Evolutionary conservation across 2,113 vertebrate genomes (phyloP).

Genomic region (Bambusicola thoracicus): DNA sequence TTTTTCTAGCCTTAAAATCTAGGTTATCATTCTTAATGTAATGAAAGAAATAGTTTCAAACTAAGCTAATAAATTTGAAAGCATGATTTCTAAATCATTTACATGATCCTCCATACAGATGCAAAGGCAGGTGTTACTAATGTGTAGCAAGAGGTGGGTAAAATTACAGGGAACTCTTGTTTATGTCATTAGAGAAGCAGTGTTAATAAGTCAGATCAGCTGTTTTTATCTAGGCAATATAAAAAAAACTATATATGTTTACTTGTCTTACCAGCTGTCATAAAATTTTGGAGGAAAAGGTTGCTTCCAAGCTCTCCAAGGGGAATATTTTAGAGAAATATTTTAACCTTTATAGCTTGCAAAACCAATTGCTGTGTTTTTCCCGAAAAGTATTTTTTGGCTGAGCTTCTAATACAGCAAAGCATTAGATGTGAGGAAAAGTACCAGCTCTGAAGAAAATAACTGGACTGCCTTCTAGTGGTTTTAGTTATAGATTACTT

Average conservation of each 20-base stretch:
- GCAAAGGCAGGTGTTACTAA: constrained; percentile 68
- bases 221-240: constrained; percentile 74
- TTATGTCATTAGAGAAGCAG: constrained; percentile 44
- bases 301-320: constrained; percentile 62
- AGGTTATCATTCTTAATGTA: constrained; percentile 29
- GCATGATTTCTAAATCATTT: constrained; percentile 41
- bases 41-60: constrained; percentile 47
- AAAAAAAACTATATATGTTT: constrained; percentile 60
- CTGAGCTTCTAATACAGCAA: constrained; percentile 37
- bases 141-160: constrained; percentile 50
- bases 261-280: constrained; percentile 69
- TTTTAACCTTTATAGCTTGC: constrained; percentile 74
- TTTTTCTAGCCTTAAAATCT: constrained; percentile 37
- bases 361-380: constrained; percentile 61
- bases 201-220: constrained; percentile 73
- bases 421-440: constrained; percentile 31
- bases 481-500: background rate
- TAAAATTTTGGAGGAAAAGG: constrained; percentile 68
- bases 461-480: constrained; percentile 58
- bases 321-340: constrained; percentile 63
- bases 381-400: constrained; percentile 56
- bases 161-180: constrained; percentile 45
- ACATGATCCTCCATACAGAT: constrained; percentile 65
- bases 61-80: constrained; percentile 51
- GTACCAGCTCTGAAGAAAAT: constrained; percentile 26